These are phyloP conservation scores for Acleris emargana DNA, from an alignment of 2,888 invertebrate species.

Conservation along the genomic window DNA sequence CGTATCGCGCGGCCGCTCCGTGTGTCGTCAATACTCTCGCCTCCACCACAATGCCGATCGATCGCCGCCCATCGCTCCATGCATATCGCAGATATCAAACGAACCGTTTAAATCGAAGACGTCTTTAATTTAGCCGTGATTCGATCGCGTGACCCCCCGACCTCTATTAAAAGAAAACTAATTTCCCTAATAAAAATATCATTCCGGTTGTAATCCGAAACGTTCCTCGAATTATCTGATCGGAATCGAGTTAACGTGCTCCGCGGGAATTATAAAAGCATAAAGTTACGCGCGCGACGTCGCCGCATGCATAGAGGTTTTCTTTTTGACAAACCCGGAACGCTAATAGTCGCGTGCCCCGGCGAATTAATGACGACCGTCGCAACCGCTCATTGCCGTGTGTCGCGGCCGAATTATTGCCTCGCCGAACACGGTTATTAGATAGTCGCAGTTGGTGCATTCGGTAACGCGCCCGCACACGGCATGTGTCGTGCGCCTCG, in stretches of 20 bases:
- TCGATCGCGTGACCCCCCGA: slow-evolving; percentile 68
- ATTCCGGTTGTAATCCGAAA: slow-evolving; percentile 57
- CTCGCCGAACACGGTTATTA: slow-evolving; percentile 76
- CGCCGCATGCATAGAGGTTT: slow-evolving; percentile 74
- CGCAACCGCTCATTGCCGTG: slow-evolving; percentile 75
- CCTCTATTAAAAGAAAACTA: slow-evolving; percentile 79
- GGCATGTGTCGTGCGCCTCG: slow-evolving; percentile 73
- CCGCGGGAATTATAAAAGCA: slow-evolving; percentile 77
- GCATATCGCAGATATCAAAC: slow-evolving; percentile 50
- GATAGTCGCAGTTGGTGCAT: slow-evolving; percentile 65
- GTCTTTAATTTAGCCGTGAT: slow-evolving; percentile 61
- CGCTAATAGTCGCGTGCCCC: slow-evolving; percentile 76
- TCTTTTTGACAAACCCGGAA: slow-evolving; percentile 74
- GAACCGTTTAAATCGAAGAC: slow-evolving; percentile 60
- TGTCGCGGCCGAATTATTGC: slow-evolving; percentile 60
- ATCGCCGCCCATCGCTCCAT: slow-evolving; percentile 58
- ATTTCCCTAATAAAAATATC: slow-evolving; percentile 79
- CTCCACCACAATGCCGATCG: slow-evolving; percentile 68
- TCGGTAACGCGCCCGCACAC: slow-evolving; percentile 69
- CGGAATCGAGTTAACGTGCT: slow-evolving; percentile 78
- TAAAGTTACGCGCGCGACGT: slow-evolving; percentile 75
- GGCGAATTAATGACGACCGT: slow-evolving; percentile 78
- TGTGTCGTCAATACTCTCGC: slow-evolving; percentile 67
- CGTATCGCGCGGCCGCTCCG: slow-evolving; percentile 72
- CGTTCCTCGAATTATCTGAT: slow-evolving; percentile 69